Conservation (phyloP, 2,113 vertebrate species). For the Myotis lucifugus region DNA sequence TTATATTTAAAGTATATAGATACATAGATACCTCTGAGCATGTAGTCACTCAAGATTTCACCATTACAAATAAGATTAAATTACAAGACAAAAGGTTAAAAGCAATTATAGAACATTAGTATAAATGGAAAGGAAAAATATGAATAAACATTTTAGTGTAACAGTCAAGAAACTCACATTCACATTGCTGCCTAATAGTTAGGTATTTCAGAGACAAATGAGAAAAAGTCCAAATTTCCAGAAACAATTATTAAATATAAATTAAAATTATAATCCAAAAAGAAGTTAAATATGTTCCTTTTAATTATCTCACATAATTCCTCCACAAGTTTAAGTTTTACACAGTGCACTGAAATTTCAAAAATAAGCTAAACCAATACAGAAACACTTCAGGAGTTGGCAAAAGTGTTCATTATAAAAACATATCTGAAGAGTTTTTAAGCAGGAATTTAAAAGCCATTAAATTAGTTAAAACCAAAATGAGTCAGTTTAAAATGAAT, state of each 20-base stretch:
- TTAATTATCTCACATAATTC: constrained; percentile 14
- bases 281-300: constrained; percentile 26
- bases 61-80: constrained; percentile 51
- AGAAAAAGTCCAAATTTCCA: constrained; percentile 32
- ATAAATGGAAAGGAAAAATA: neutral
- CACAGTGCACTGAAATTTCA: neutral
- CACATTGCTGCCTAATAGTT: neutral
- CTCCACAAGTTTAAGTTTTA: neutral
- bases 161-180: constrained; percentile 30
- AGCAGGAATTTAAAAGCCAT: constrained; percentile 14
- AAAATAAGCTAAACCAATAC: constrained; percentile 21
- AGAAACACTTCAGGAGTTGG: neutral
- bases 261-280: neutral
- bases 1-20: neutral
- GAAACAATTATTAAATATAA: constrained; percentile 4
- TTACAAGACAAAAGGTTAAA: neutral
- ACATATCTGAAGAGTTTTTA: neutral
- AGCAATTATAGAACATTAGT: neutral
- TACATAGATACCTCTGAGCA: neutral
- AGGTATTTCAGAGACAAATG: constrained; percentile 27
- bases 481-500: constrained; percentile 5
- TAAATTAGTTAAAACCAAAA: constrained; percentile 13
- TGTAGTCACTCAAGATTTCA: neutral
- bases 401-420: constrained; percentile 28
- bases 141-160: neutral